A percentile compares a stretch with the other conserved stretches of the same genome.
Conservation (phyloP, 2,113 vertebrate species). For the Oreochromis aureus region DNA sequence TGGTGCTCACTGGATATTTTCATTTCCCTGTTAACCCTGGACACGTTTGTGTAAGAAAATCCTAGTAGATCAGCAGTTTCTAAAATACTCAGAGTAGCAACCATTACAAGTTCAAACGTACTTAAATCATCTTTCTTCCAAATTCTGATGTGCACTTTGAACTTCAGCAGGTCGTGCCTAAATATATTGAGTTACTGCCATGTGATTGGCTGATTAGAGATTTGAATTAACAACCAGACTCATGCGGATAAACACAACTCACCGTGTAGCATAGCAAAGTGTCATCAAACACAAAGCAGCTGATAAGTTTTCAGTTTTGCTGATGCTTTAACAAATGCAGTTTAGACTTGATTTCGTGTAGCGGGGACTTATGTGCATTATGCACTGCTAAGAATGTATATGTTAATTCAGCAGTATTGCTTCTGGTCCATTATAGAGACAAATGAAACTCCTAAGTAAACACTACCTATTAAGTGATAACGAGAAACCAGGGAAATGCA, state of each 20-base stretch:
- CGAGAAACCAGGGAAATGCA: constrained; percentile 8
- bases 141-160: not conserved
- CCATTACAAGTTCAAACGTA: not conserved
- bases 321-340: not conserved
- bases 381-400: not conserved
- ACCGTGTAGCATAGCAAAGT: not conserved
- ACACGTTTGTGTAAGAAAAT: not conserved
- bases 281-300: not conserved
- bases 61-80: not conserved
- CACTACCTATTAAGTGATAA: constrained; percentile 35
- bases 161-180: not conserved
- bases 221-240: not conserved
- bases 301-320: not conserved
- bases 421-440: constrained; percentile 41
- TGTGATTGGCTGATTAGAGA: not conserved
- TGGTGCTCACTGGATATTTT: not conserved
- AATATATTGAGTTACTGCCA: not conserved
- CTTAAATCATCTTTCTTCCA: not conserved
- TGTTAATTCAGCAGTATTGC: constrained; percentile 23
- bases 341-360: not conserved
- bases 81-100: not conserved
- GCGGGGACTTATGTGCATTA: not conserved
- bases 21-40: not conserved
- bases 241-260: not conserved
- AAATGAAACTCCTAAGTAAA: constrained; percentile 33